Base-by-base conservation (phyloP, 2,797 vertebrate species). In the Halcyon chelicuti region DNA sequence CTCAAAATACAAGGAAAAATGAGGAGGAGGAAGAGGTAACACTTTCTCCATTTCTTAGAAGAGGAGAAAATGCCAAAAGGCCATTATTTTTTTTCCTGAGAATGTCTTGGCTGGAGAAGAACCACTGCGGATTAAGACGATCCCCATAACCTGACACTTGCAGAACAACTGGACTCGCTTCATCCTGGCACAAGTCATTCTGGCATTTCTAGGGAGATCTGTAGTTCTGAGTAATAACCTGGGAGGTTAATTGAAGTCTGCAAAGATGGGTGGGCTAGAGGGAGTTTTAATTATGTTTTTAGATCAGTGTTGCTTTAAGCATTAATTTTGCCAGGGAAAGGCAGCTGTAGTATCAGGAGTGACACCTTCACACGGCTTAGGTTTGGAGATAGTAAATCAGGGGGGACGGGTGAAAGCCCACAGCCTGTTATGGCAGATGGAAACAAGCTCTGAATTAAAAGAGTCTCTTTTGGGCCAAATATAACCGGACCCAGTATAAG, bases 231-330 rank as follows among this genome's bases (percentile, higher is more conserved):
- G 54, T 17, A 72, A 74, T 39, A 80, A 74, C 70, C 68, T 78
- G 0, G 0, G 62, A 90, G 86, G 73, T 88, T 95, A 94, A 88
- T 15, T 73, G 47, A 78, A 29, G 17, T 66, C 75, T 72, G 65
- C 60, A 82, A 93, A 80, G 66, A 58, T 93, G 51, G 66, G 80
- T 96, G 80, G 74, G 86, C 86, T 81, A 40, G 66, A 73, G 49
- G 57, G 47, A 20, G 9, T 9, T 28, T 94, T 94, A 84, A 81
- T 81, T 68, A 51, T 0, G 1, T 70, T 46, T 74, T 86, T 66
- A 72, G 40, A 62, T 72, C 66, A 19, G 57, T 28, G n/a, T 70
- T 78, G 62, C 46, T 94, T 88, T 58, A 62, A 94, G 79, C 73
- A 55, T 58, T 93, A 28, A 62, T 93, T 84, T 40, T 86, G n/a